Base-by-base conservation (phyloP, 2,113 vertebrate genomes). In the Daphoenositta chrysoptera region DNA sequence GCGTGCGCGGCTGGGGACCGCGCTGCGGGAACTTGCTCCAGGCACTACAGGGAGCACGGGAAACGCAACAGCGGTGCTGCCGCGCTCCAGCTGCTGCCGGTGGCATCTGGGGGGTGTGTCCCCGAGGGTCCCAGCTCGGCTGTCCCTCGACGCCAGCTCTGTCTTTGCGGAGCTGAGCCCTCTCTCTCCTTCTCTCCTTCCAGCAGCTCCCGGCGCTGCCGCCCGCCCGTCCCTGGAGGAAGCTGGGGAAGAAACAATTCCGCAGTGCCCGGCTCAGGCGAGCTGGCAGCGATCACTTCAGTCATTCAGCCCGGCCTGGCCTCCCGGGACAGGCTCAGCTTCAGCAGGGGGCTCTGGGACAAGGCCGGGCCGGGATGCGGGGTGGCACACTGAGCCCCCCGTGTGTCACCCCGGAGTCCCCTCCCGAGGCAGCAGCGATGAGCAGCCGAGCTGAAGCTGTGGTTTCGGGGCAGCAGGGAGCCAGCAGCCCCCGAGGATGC, bases 221-320 rank as follows among this genome's bases (percentile, higher is more conserved):
- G 39, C 48, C 73, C 0, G 0, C 70, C 39, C 4, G 20, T 90
- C 91, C 87, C 90, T 18, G 77, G 77, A 75, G 94, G 68, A 35
- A 54, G 57, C 61, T 18, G 63, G 81, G 35, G 73, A 40, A 56
- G 81, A 22, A 78, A 63, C 14, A 27, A 5, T 23, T 26, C 21
- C 60, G 7, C 60, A 2, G 53, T 13, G 73, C 72, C 84, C 83
- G 10, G 83, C 69, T 13, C 77, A 42, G 65, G 81, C 58, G 84
- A 15, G 20, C 77, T 70, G 77, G 61, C 89, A 87, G 87, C 0
- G 4, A 70, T 78, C 73, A 40, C 90, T 37, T 71, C 93, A 58
- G 30, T 23, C 95, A 87, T 47, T 61, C 93, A 81, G 81, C 53
- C 89, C 11, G 23, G 51, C n/a, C 78, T 18, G 70, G 60, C 42